Base-by-base conservation (phyloP, 2,797 vertebrate genomes). In the Florisuga fusca region DNA sequence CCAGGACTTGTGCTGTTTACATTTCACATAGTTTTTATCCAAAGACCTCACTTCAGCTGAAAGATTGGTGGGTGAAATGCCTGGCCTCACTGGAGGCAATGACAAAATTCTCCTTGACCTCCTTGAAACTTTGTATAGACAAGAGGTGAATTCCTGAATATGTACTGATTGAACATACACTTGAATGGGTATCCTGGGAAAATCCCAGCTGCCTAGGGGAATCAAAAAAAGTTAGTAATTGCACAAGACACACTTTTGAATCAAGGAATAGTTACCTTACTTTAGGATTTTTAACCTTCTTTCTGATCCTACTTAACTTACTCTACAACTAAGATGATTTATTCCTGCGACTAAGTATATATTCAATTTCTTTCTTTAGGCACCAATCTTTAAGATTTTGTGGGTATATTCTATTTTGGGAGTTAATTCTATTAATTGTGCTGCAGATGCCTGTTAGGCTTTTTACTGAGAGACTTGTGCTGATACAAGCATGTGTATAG, bases 121-220 rank as follows among this genome's bases (percentile, higher is more conserved):
- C 90, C 90, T 96, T 91, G 93, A 95, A 95, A 96, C 95, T 93
- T 84, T 96, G 95, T 96, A 95, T 96, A 96, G 95, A 91, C 79
- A 95, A 96, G 96, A 88, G 95, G 96, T 96, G 96, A 96, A 96
- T 96, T 96, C 94, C 95, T 96, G 95, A 96, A 94, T 91, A 93
- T 96, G 91, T 94, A 67, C 94, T 90, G 94, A 96, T 96, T 96
- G 95, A 96, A 66, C 90, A 63, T 95, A 91, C 90, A 95, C 93
- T 94, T 96, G 95, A 96, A 96, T 96, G 88, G 83, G 71, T 95
- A 89, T 95, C 93, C 96, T 95, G 95, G 96, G 96, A 96, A 96
- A 96, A 95, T 94, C 93, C 88, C 86, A 93, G 93, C 89, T 95
- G 96, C 95, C 93, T 95, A 93, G 80, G 85, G 85, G 73, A 94